Base-by-base conservation (phyloP, 1,140 invertebrate genomes). In the Lineus longissimus region DNA sequence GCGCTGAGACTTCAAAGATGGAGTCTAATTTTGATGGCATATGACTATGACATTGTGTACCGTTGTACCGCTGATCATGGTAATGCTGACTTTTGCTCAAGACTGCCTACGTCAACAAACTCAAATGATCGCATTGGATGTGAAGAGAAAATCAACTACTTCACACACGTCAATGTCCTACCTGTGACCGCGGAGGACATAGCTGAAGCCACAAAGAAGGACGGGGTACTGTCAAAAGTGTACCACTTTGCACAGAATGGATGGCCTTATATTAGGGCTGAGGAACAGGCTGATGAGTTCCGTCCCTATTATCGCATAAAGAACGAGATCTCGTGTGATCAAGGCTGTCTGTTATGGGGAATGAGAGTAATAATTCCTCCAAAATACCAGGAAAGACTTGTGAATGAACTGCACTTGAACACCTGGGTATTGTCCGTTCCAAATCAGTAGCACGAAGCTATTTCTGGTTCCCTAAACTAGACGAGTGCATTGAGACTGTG, bases 1-100 rank as follows among this genome's bases (percentile, higher is more conserved):
- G 75, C 79, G 4, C 71, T 57, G 6, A 27, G 72, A 40, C 51
- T 76, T 7, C 72, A 75, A 47, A 54, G 68, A 25, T 75, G 70
- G 69, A 54, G 62, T 25, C 22, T 75, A 0, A 62, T 58, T 4
- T 43, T 75, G 22, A 61, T 58, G 7, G 67, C 40, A 22, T 76
- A 74, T 47, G 23, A 66, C 11, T 76, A 70, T 59, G 62, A 69
- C 13, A 73, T 75, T 29, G 22, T 45, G 23, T 70, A 74, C 31
- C 19, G 58, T 1, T 61, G 71, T 70, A 41, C 64, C 0, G 1
- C 29, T 22, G 17, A 54, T 25, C 63, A 66, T 51, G 45, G 40
- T 2, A 65, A 65, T 27, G 40, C 17, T 57, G 57, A 69, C 36
- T 47, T 57, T 2, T 58, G 62, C 11, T 63, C 56, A 11, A 54